A percentile compares a stretch with the other conserved stretches of the same genome.
phyloP scores from a whole-genome alignment of 2,797 vertebrate species.

The Microtus agrestis region DNA sequence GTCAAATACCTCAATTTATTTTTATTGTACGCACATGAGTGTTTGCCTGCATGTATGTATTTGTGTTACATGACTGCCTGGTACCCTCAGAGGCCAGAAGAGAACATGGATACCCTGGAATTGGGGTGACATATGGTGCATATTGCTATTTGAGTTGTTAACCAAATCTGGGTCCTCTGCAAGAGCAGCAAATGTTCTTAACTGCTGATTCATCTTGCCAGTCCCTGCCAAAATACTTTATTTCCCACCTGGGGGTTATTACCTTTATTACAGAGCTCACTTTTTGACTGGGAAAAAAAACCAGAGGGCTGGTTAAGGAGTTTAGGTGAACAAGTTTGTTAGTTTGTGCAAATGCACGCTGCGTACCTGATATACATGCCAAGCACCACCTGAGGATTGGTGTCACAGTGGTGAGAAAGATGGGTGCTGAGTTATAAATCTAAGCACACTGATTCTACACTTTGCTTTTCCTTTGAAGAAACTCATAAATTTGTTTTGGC shows the following conservation, averaged over 20 bases:
- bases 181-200: background rate
- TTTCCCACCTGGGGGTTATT: background rate
- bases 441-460: background rate
- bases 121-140: background rate
- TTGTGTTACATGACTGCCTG: background rate
- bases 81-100: background rate
- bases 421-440: background rate
- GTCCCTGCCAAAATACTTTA: background rate
- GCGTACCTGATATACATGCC: too few species aligned
- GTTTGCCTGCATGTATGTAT: background rate
- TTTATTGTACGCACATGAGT: background rate
- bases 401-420: background rate
- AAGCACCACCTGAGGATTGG: background rate
- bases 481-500: background rate
- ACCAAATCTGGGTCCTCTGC: background rate
- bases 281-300: background rate
- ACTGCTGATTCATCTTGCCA: background rate
- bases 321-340: background rate
- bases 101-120: background rate
- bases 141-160: background rate
- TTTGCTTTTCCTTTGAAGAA: slow-evolving; percentile 17
- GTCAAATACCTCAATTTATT: background rate
- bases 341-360: background rate
- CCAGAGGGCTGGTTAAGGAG: too few species aligned
- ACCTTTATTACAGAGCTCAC: background rate